Evolutionary conservation across 2,797 vertebrate species (phyloP), one percentile per base, ranked within the genome.

Genomic region (Jordanella pulchra): DNA sequence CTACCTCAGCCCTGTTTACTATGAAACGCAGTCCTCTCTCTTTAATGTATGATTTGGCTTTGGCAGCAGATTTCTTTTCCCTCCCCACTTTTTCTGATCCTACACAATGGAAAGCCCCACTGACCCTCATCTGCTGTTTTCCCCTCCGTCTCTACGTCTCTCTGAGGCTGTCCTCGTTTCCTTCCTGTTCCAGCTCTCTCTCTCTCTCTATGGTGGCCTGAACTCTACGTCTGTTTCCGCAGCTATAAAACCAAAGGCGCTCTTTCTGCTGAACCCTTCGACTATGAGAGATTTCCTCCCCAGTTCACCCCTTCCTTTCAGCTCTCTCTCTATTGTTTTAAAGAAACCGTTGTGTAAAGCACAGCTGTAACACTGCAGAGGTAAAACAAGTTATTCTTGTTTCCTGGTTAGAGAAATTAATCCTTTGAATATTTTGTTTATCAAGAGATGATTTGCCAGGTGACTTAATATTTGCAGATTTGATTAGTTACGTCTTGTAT

Each of bases 21-120:
- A 61, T 80, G 58, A 58, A 11, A 27, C 47, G 39, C 9, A 7
- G 42, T 55, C 18, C 68, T 61, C 28, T 79, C 21, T 47, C 23
- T 78, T 39, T 79, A 30, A 66, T n/a, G 48, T 75, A 63, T 73
- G 70, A 58, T 61, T 45, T 27, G 39, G 48, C 55, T 84, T 48
- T 73, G 75, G 78, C 75, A 79, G 21, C 42, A 72, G 4, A 72
- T 67, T 69, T 77, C 67, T 80, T 86, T 72, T 77, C 84, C 79
- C 78, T 75, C 69, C 51, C 81, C 47, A 42, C 21, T 65, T 84
- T 82, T 73, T 87, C 69, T 82, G 56, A 82, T 88, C 88, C 87
- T 79, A 86, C 88, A 81, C 79, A 70, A 69, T 89, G 91, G 86
- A 89, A 92, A 89, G 72, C 83, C 90, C 86, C 86, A 14, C 18